Base-by-base conservation (phyloP, 1,140 invertebrate genomes). In the Aphis craccivora region DNA sequence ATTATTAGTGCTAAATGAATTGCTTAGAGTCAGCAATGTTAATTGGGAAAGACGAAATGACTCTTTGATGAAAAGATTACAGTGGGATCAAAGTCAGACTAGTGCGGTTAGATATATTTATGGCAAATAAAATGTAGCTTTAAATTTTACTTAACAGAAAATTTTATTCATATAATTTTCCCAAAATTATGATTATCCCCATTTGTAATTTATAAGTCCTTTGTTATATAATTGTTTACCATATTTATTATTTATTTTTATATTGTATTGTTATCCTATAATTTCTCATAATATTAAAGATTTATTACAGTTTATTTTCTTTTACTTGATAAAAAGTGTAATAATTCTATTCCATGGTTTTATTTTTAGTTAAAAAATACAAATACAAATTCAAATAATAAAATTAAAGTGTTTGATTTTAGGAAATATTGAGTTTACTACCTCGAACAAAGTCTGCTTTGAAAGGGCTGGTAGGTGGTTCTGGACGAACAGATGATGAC, bases 1-100 rank as follows among this genome's bases (percentile, higher is more conserved):
- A 2, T 95, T 99, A 1, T 96, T 99, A 25, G 98, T 99, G 25
- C 95, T 99, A 4, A 99, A 99, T 96, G 99, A 99, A 95, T 95
- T 99, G 0, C 95, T 99, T 5, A 96, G 99, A 94, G 99, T 98
- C 95, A 98, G 98, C 87, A 99, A 99, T 96, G 96, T 97, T 6
- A 96, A 97, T 87, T 99, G 98, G 97, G 99, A 99, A 95, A 96
- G 96, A 40, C 97, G 97, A 94, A 98, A 98, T 94, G 97, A 97
- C 91, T 95, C 96, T n/a, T 95, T 99, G 5, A 96, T 96, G 95
- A 94, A 97, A 94, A 95, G 95, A 87, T 94, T 95, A 45, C 96
- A 95, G 94, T 95, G 94, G 67, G 84, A 94, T 89, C 93, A 94
- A 81, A 94, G 37, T 81, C 87, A 90, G 18, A 89, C 84, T 76